Base-by-base conservation (phyloP, 1,140 invertebrate species). In the Drosophila rhopaloa region DNA sequence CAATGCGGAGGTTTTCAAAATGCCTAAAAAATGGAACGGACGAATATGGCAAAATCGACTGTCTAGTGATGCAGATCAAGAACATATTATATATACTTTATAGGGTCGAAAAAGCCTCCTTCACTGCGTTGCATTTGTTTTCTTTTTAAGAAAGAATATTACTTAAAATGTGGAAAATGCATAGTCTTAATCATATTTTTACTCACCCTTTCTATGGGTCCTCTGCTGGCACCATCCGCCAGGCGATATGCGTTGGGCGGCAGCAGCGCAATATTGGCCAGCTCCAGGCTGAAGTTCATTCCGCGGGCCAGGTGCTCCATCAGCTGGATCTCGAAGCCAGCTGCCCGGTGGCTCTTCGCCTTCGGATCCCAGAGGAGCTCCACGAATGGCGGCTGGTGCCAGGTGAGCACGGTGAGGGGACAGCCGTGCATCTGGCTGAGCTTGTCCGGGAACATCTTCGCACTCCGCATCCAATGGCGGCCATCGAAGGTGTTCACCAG, bases 301-400 rank as follows among this genome's bases (percentile, higher is more conserved):
- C 37, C 47, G 0, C 47, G 24, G 1, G 79, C 72, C 51, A 91
- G 53, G 6, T 81, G 65, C 4, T 72, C 9, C 13, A 91, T 50
- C 35, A 91, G n/a, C n/a, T 63, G 29, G 0, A 90, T 65, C 63
- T 91, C 90, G 6, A 91, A 81, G 6, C 89, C 89, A 1, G n/a
- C 3, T 2, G 74, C 67, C 0, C 16, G 29, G 4, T 62, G 4
- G 13, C 59, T 6, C 1, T 27, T 9, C 0, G 5, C 27, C 7
- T 14, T 2, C 0, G 37, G 10, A 38, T 77, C 38, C 37, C 43
- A 47, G 6, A 16, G 16, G 0, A 91, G 40, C 3, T 71, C 54
- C 7, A 91, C 68, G 40, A 78, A 91, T 0, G 90, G 90, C 35
- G 90, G 83, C 57, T 74, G 40, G n/a, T 90, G 55, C 78, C 83